These are phyloP conservation scores for Tipula confusa DNA, from an alignment of 2,888 invertebrate genomes.

Conservation along the genomic window DNA sequence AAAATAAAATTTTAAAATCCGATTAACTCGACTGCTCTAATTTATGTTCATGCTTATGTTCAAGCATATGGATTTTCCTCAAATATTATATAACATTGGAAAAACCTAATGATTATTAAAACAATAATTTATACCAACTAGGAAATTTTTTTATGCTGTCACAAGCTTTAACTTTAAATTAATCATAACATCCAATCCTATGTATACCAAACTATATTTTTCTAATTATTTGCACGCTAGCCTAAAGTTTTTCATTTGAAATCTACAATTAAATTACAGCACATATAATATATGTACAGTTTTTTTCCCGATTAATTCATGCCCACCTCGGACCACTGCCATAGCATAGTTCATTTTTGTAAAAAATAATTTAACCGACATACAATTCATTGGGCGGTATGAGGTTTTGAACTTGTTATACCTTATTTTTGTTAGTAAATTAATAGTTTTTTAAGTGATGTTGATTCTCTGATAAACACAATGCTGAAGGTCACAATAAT, in stretches of 20 bases:
- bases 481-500: not conserved
- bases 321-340: not conserved
- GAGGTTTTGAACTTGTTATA: not conserved
- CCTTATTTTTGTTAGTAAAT: not conserved
- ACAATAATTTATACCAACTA: not conserved
- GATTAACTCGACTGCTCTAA: not conserved
- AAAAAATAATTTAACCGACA: not conserved
- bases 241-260: not conserved
- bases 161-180: not conserved
- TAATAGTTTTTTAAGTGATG: not conserved
- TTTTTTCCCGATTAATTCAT: not conserved
- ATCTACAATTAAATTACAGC: not conserved
- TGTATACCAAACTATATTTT: not conserved
- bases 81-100: not conserved
- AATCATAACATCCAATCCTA: constrained; percentile 6
- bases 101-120: not conserved
- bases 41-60: not conserved
- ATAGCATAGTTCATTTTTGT: not conserved
- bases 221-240: constrained; percentile 6
- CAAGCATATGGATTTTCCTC: not conserved
- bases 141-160: not conserved
- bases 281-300: not conserved
- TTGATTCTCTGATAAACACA: not conserved
- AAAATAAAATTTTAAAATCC: not conserved
- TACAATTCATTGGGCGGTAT: not conserved